phyloP scores from a whole-genome alignment of 2,888 invertebrate species.

The Cataglyphis altisquamis region DNA sequence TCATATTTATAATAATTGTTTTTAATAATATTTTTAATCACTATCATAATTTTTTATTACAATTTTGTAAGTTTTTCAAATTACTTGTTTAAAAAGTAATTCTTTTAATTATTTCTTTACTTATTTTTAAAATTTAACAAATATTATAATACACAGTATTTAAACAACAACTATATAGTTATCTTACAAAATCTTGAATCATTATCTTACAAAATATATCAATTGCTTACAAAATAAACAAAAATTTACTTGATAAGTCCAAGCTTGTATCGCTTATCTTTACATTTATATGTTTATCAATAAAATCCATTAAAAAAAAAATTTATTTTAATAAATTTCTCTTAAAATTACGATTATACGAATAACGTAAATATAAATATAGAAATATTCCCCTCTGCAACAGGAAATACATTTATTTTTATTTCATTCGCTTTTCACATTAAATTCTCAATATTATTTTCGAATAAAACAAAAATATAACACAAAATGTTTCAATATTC shows the following conservation, averaged over 20 bases:
- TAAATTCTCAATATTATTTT: constrained; percentile 6
- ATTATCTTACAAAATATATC: too few species aligned
- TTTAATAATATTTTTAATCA: background rate
- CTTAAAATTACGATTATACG: background rate
- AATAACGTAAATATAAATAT: background rate
- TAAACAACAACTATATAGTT: background rate
- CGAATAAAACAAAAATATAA: background rate
- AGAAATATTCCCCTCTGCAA: background rate
- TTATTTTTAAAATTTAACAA: background rate
- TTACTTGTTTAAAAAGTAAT: background rate
- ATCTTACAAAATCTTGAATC: background rate
- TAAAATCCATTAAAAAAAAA: constrained; percentile 17
- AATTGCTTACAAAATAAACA: constrained; percentile 12
- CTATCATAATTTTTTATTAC: background rate
- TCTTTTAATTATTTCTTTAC: too few species aligned
- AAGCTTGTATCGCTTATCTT: background rate
- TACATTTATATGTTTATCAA: constrained; percentile 2
- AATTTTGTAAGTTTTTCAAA: background rate
- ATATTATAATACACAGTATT: background rate
- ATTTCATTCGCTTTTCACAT: background rate
- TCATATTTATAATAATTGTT: background rate
- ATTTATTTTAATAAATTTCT: constrained; percentile 27
- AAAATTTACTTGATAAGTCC: background rate
- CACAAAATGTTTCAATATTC: background rate
- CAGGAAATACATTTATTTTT: constrained; percentile 31